Base-by-base conservation (phyloP, 2,888 invertebrate genomes). In the Phrixothrix hirtus region DNA sequence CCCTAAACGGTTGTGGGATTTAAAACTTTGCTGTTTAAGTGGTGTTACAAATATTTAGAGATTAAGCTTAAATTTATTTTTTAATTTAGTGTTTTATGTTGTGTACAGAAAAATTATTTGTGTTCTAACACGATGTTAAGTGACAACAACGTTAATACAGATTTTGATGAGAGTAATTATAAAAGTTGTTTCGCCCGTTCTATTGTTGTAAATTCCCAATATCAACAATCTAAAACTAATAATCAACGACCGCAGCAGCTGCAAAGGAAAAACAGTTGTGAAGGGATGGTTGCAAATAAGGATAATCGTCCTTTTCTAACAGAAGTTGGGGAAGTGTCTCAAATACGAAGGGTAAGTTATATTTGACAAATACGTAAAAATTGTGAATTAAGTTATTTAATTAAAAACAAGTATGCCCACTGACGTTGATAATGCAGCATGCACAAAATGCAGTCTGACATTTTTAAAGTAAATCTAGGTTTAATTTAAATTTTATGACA, bases 121-220 rank as follows among this genome's bases (percentile, higher is more conserved):
- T 30, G 21, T 30, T 36, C 13, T 15, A 25, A 37, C 16, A 64
- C 41, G 42, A 66, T 67, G 67, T 56, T 60, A 43, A 67, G 60
- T 59, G 66, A 66, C 46, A 61, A 64, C 39, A 69, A 70, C 58
- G 58, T 65, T 35, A 60, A 63, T 58, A 61, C 63, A 44, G 68
- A 67, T 62, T 65, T 69, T 35, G 70, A 67, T 44, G 70, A 69
- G 53, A 60, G 62, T 39, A 65, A 64, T 58, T 74, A 67, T 60
- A 74, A 74, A 58, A 74, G 75, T 65, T 72, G 70, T 65, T 75
- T 75, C 50, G 74, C 75, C 26, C 70, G 74, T 32, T 73, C 74
- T 12, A 65, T 74, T 60, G 73, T 67, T 17, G 71, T 75, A 49
- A 73, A 73, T 66, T 71, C 72, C 25, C 69, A 71, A 55, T 65